These are phyloP conservation scores for Cottoperca gobio DNA, from an alignment of 2,797 vertebrate genomes.

Conservation along the genomic window DNA sequence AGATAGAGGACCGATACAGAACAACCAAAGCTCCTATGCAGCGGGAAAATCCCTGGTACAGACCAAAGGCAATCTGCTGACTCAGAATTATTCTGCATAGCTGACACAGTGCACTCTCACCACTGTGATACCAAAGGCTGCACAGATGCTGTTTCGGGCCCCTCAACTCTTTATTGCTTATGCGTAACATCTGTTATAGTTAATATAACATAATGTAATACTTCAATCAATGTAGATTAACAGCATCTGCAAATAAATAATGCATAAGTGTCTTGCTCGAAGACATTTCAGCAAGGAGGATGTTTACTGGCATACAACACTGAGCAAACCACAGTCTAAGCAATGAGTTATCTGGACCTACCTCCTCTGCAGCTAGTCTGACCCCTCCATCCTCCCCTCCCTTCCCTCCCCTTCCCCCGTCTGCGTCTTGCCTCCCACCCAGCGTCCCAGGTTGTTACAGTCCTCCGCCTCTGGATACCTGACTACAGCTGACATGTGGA, in stretches of 20 bases:
- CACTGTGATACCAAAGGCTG: conserved; percentile 17
- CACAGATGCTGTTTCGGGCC: background rate
- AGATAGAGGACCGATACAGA: conserved; percentile 58
- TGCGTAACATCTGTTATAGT: background rate
- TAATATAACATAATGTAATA: background rate
- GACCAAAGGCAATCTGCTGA: conserved; percentile 65
- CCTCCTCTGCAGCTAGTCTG: conserved; percentile 39
- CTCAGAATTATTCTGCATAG: conserved; percentile 49
- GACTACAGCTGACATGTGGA: conserved; percentile 77
- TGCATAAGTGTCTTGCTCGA: background rate
- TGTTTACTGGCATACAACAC: background rate
- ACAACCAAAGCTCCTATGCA: conserved; percentile 38
- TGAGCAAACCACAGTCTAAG: conserved; percentile 28
- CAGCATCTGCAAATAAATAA: background rate
- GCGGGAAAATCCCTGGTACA: conserved; percentile 68
- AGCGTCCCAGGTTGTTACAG: conserved; percentile 30
- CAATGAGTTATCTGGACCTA: conserved; percentile 34
- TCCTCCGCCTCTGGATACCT: conserved; percentile 47
- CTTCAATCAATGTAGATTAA: background rate
- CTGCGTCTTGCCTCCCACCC: conserved; percentile 29
- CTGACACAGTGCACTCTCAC: conserved; percentile 57
- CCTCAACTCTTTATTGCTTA: background rate
- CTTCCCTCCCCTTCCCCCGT: too few relatives aligned
- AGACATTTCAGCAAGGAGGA: background rate
- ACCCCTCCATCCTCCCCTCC: conserved; percentile 33